A percentile compares a stretch with the other conserved stretches of the same genome.
Evolutionary conservation across 2,113 vertebrate species (phyloP).

Genomic region (Poeciliopsis prolifica): DNA sequence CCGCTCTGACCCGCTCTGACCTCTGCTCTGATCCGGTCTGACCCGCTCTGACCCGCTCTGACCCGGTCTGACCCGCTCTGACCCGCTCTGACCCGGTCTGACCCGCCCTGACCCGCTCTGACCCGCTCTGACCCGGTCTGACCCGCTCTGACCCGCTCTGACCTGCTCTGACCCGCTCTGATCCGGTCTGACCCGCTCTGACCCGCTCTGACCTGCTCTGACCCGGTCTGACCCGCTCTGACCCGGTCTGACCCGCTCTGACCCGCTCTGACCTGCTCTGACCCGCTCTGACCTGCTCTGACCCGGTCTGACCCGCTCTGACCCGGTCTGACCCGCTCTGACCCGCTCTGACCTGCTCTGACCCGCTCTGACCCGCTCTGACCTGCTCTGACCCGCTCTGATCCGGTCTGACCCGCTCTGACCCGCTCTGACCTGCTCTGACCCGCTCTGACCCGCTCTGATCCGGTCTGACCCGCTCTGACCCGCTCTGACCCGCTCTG

Average conservation of each 20-base stretch:
- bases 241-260: too few species aligned
- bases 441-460: background rate
- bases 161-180: background rate
- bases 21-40: too few species aligned
- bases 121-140: too few species aligned
- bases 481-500: too few species aligned
- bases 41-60: too few species aligned
- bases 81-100: background rate
- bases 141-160: background rate
- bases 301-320: too few species aligned
- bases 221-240: background rate
- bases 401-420: background rate
- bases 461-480: background rate
- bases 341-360: background rate
- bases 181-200: too few species aligned
- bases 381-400: background rate
- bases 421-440: background rate
- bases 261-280: background rate
- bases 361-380: too few species aligned
- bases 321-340: too few species aligned
- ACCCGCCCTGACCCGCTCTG: too few species aligned
- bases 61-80: background rate
- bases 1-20: background rate
- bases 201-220: background rate
- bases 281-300: too few species aligned